phyloP scores from a whole-genome alignment of 1,140 invertebrate species.

The Apolygus lucorum region DNA sequence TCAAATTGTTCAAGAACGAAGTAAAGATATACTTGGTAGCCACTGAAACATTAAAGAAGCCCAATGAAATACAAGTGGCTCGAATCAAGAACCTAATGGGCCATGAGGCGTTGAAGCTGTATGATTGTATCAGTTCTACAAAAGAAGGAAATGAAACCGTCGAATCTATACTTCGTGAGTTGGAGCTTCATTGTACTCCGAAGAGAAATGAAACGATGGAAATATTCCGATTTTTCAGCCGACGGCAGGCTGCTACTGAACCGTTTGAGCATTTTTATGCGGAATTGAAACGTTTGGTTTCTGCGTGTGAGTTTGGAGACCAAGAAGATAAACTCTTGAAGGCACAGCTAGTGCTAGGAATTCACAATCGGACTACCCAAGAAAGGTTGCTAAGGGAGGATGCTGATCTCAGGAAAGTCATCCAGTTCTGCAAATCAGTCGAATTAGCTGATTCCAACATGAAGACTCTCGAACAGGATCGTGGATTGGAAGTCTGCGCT shows the following conservation, averaged over 20 bases:
- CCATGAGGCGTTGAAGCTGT: background rate
- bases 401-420: background rate
- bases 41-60: background rate
- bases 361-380: background rate
- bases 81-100: background rate
- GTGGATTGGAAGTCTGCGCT: background rate
- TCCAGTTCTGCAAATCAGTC: background rate
- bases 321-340: constrained; percentile 7
- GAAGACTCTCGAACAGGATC: too few species aligned
- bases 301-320: constrained; percentile 1
- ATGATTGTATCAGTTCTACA: constrained; percentile 6
- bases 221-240: constrained; percentile 3
- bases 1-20: background rate
- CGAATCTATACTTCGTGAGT: background rate
- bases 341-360: background rate
- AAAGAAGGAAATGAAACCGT: constrained; percentile 10
- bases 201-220: constrained; percentile 14
- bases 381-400: background rate
- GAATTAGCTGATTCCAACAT: background rate
- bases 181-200: constrained; percentile 7
- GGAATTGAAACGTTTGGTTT: background rate
- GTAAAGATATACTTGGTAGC: background rate
- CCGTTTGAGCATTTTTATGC: constrained; percentile 8
- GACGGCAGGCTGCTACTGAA: constrained; percentile 11
- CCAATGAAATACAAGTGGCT: background rate